Base-by-base conservation (phyloP, 2,888 invertebrate species). In the Sinopyrophorus schimmeli region DNA sequence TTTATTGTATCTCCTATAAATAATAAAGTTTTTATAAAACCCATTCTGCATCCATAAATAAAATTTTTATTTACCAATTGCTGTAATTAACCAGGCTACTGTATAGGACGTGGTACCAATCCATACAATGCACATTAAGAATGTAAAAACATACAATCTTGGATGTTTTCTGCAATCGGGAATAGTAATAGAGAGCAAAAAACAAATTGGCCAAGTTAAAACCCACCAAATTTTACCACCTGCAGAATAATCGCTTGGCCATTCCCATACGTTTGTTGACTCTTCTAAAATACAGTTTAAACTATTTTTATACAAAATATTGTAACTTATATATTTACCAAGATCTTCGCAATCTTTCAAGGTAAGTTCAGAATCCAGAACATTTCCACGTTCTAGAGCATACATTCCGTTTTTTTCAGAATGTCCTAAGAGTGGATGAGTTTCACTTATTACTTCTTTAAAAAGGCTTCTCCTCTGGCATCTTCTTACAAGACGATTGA, bases 111-210 rank as follows among this genome's bases (percentile, higher is more conserved):
- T 81, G 1, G 78, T 72, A 0, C 87, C 89, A 53, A 93, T 89
- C 90, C 92, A 93, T 0, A 83, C 73, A 43, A 91, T 80, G 64
- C 90, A 89, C 83, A 91, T 85, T 5, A 81, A 46, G 66, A 93
- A 91, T 0, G 91, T 89, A 0, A 86, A 54, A 0, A 83, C 77
- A 62, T 81, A 87, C 12, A 86, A 73, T 10, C 74, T 75, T 0
- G 76, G 79, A 51, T 76, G 74, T 41, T 80, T 80, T 23, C 83
- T 76, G 65, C 87, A 86, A 74, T 92, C 89, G 0, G 92, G 93
- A 27, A 89, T 83, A 0, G 89, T 88, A 15, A 85, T 54, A 70
- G 82, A 83, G 3, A 92, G 79, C 1, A 84, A 20, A 18, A 87
- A 75, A 27, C 84, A 82, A 44, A 89, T 82, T 0, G 92, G 92